Conservation (phyloP, 2,797 vertebrate genomes). For the Myotis vivesi region DNA sequence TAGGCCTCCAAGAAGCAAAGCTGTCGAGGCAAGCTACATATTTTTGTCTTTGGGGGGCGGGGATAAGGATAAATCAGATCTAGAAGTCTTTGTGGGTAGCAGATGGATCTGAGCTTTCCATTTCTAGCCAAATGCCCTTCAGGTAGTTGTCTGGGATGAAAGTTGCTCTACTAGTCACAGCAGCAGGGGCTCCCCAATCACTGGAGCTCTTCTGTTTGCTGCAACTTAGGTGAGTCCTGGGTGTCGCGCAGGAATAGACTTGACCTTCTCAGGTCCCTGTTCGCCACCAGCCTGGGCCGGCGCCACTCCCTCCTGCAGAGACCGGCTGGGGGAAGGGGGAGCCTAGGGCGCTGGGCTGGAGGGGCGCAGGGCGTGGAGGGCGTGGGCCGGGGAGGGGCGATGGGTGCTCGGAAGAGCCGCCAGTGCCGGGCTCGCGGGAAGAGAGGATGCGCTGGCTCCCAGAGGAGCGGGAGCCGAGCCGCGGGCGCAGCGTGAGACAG, state of each 20-base stretch:
- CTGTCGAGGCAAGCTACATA: background rate
- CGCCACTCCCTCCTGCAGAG: background rate
- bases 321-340: fast-evolving
- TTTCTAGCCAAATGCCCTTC: background rate
- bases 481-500: conserved; percentile 85
- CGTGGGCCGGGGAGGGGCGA: conserved; percentile 68
- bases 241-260: fast-evolving
- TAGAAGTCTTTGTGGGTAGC: background rate
- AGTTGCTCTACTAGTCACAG: background rate
- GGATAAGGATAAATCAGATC: background rate
- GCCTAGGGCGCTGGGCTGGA: background rate
- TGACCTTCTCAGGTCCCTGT: background rate
- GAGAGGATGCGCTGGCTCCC: conserved; percentile 70
- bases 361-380: conserved; percentile 56
- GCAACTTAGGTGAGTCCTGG: background rate
- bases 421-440: conserved; percentile 57
- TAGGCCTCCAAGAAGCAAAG: background rate
- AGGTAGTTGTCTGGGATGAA: conserved; percentile 24
- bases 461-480: conserved; percentile 64
- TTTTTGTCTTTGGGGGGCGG: background rate
- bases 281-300: fast-evolving
- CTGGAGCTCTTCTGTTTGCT: background rate
- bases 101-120: background rate
- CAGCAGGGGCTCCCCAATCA: background rate
- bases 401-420: conserved; percentile 54